phyloP scores from a whole-genome alignment of 2,113 vertebrate genomes.

The Callospermophilus lateralis region DNA sequence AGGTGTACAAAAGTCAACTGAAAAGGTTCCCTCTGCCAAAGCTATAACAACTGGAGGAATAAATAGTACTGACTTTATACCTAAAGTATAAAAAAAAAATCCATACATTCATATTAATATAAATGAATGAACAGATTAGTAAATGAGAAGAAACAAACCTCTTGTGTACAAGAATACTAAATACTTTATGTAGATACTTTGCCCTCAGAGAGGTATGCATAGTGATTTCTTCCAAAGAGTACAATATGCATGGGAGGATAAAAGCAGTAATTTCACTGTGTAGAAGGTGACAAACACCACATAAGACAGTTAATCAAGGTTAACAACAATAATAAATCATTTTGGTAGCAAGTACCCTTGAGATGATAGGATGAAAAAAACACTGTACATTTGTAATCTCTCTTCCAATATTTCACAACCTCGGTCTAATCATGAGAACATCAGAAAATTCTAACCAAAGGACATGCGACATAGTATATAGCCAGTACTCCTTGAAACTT shows the following conservation, averaged over 20 bases:
- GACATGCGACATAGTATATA: background rate
- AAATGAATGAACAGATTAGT: constrained; percentile 6
- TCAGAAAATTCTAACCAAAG: background rate
- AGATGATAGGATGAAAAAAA: background rate
- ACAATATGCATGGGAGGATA: background rate
- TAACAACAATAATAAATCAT: background rate
- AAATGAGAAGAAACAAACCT: background rate
- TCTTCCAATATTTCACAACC: background rate
- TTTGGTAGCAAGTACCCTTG: background rate
- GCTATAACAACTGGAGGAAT: background rate
- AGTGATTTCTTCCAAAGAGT: background rate
- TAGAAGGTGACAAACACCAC: background rate
- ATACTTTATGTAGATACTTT: background rate
- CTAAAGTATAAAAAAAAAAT: constrained; percentile 45
- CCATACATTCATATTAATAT: background rate
- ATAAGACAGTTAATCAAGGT: background rate
- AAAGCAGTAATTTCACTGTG: background rate
- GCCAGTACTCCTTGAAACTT: background rate
- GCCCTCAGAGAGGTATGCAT: background rate
- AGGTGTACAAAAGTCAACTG: background rate
- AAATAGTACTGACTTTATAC: background rate
- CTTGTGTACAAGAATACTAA: constrained; percentile 5
- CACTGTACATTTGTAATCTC: background rate
- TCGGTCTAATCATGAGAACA: background rate
- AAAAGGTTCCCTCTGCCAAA: constrained; percentile 15